phyloP scores from a whole-genome alignment of 2,797 vertebrate genomes.

The Acanthiza pusilla region DNA sequence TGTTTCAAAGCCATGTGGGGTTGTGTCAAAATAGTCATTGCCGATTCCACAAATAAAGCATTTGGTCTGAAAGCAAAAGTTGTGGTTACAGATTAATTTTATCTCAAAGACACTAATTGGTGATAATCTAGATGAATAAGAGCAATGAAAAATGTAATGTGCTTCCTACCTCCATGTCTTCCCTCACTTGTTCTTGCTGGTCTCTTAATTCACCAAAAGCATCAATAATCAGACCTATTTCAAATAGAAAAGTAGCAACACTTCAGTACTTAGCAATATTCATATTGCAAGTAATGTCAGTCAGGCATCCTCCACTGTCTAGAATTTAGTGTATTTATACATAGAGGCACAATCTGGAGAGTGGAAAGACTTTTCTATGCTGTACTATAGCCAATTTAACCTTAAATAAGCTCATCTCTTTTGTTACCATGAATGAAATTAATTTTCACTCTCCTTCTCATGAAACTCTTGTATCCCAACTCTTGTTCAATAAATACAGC shows the following conservation, averaged over 20 bases:
- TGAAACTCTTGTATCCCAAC: not conserved
- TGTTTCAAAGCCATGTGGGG: constrained; percentile 96
- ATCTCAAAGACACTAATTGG: not conserved
- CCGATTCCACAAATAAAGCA: constrained; percentile 99
- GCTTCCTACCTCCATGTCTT: constrained; percentile 95
- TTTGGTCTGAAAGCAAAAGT: constrained; percentile 84
- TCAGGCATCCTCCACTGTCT: not conserved
- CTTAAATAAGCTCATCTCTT: not conserved
- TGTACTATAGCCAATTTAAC: not conserved
- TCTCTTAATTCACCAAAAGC: constrained; percentile 98
- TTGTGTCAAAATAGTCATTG: constrained; percentile 98
- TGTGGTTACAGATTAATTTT: not conserved
- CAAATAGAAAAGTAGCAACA: not conserved
- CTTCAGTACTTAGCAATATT: not conserved
- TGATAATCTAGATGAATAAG: not conserved
- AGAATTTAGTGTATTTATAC: not conserved
- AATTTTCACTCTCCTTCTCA: not conserved
- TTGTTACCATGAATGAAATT: not conserved
- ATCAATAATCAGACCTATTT: constrained; percentile 95
- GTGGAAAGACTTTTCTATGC: not conserved
- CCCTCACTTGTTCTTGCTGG: constrained; percentile 98
- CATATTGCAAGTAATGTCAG: not conserved
- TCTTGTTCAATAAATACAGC: not conserved
- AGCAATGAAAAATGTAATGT: not conserved
- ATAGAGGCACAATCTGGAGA: not conserved